Evolutionary conservation across 2,797 vertebrate genomes (phyloP).

Genomic region (Enteromius treurensis): DNA sequence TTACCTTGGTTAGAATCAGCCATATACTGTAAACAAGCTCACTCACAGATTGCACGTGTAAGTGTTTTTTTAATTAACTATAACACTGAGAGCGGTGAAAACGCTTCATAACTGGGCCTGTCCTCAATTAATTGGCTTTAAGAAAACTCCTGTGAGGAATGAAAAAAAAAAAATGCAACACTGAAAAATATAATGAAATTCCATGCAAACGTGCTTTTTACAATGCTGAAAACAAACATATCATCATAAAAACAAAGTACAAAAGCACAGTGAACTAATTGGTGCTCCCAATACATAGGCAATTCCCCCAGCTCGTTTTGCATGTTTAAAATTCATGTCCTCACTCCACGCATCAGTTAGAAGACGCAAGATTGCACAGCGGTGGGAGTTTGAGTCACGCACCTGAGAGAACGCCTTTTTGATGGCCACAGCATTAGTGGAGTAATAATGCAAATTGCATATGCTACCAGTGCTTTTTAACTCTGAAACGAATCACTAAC

Average conservation of each 20-base stretch:
- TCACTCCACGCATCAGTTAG: slow-evolving; percentile 20
- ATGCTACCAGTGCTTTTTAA: slow-evolving; percentile 5
- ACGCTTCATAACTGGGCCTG: not conserved
- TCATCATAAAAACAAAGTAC: slow-evolving; percentile 41
- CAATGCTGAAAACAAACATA: slow-evolving; percentile 46
- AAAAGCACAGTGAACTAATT: slow-evolving; percentile 42
- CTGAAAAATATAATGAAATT: slow-evolving; percentile 18
- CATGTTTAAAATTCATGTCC: slow-evolving; percentile 47
- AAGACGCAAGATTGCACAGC: slow-evolving; percentile 37
- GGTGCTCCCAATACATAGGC: slow-evolving; percentile 36
- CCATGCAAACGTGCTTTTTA: slow-evolving; percentile 21
- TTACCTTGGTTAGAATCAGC: not conserved
- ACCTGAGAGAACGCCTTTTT: slow-evolving; percentile 32
- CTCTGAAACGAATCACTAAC: not conserved
- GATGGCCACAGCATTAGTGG: slow-evolving; percentile 9
- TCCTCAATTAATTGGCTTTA: slow-evolving; percentile 31
- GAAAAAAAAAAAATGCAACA: not conserved
- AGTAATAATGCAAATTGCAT: slow-evolving; percentile 29
- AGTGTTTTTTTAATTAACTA: slow-evolving; percentile 14
- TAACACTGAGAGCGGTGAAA: not conserved
- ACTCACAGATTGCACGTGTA: slow-evolving; percentile 12
- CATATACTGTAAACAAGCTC: not conserved
- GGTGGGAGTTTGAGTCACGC: slow-evolving; percentile 26
- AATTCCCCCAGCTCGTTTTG: slow-evolving; percentile 32
- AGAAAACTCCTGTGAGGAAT: slow-evolving; percentile 10